phyloP scores from a whole-genome alignment of 2,888 invertebrate genomes.

The Halocaridina rubra region DNA sequence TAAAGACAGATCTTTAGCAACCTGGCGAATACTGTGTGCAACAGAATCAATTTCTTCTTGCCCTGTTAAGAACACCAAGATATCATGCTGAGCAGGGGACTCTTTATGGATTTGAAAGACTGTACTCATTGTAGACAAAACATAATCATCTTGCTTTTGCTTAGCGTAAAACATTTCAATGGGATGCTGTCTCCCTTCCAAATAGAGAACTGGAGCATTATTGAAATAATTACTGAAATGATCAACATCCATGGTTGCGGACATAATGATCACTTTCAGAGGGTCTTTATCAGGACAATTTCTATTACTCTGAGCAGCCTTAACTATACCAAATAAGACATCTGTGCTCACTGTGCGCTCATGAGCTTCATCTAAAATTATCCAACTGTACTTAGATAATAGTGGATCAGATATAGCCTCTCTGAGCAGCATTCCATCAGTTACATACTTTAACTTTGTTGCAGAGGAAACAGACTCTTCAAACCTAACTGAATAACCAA shows the following conservation, averaged over 20 bases:
- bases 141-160: constrained; percentile 83
- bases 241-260: constrained; percentile 96
- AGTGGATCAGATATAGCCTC: constrained; percentile 87
- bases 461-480: constrained; percentile 84
- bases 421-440: constrained; percentile 93
- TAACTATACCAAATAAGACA: constrained; percentile 91
- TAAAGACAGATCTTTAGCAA: constrained; percentile 74
- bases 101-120: constrained; percentile 89
- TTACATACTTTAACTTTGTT: constrained; percentile 91
- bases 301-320: constrained; percentile 84
- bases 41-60: constrained; percentile 93
- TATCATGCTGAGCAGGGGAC: constrained; percentile 86
- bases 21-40: constrained; percentile 78
- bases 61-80: constrained; percentile 93
- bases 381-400: constrained; percentile 81
- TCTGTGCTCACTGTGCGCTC: constrained; percentile 95
- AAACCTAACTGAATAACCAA: constrained; percentile 86
- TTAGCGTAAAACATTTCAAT: constrained; percentile 50
- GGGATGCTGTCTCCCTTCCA: constrained; percentile 84
- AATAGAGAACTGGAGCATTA: constrained; percentile 85
- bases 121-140: constrained; percentile 84
- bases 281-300: constrained; percentile 47
- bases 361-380: constrained; percentile 95
- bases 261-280: constrained; percentile 85
- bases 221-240: constrained; percentile 91